phyloP scores from a whole-genome alignment of 2,888 invertebrate species.

The Himalopsyche japonica region DNA sequence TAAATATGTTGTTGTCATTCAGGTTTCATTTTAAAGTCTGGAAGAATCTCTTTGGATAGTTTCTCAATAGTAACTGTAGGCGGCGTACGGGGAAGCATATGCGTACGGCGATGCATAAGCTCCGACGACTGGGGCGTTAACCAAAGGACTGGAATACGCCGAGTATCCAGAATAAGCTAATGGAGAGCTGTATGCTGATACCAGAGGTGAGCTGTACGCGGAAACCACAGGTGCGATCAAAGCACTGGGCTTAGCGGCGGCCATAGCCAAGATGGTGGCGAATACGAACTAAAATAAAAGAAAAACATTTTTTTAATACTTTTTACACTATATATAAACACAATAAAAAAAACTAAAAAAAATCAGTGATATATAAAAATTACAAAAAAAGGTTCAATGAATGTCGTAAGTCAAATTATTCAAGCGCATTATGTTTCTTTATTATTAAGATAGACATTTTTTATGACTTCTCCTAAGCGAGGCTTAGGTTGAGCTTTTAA shows the following conservation, averaged over 20 bases:
- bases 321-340: no score
- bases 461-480: no score
- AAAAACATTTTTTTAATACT: no score
- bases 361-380: no score
- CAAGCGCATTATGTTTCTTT: no score
- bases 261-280: constrained; percentile 63
- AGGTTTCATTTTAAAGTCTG: not conserved
- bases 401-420: no score
- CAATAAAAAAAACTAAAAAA: no score
- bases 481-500: no score
- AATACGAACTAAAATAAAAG: constrained; percentile 49
- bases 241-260: constrained; percentile 59
- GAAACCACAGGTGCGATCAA: constrained; percentile 43
- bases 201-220: constrained; percentile 26
- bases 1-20: not conserved
- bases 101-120: constrained; percentile 25
- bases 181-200: constrained; percentile 27
- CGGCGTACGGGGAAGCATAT: not conserved
- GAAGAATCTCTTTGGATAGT: not conserved
- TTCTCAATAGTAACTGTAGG: not conserved
- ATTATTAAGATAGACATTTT: no score
- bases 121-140: constrained; percentile 10
- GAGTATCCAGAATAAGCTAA: constrained; percentile 43
- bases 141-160: constrained; percentile 44
- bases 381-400: no score